Conservation (phyloP, 2,888 invertebrate genomes). For the Dolichopus griseipennis region DNA sequence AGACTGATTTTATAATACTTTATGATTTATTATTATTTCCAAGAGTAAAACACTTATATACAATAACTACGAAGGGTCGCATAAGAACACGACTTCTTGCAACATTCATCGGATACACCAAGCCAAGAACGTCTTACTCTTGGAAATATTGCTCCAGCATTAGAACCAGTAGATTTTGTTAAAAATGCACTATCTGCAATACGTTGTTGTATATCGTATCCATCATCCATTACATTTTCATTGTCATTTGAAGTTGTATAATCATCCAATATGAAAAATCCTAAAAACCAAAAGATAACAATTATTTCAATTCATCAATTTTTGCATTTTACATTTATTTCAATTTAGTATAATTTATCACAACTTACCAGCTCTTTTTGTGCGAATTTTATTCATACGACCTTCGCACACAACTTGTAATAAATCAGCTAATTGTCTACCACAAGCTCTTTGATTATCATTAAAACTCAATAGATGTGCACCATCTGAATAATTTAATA, state of each 20-base stretch:
- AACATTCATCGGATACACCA: constrained; percentile 17
- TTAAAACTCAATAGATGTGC: neutral
- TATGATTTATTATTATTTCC: no score
- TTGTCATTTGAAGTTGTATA: neutral
- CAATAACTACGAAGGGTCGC: constrained; percentile 14
- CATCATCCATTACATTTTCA: neutral
- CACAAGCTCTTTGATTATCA: neutral
- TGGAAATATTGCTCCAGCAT: constrained; percentile 11
- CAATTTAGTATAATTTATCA: no score
- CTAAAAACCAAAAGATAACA: neutral
- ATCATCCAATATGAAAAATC: neutral
- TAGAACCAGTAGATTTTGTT: constrained; percentile 9
- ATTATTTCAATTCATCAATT: no score
- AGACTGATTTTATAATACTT: no score
- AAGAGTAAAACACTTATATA: neutral
- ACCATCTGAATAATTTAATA: neutral
- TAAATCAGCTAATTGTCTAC: neutral
- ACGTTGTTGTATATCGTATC: neutral
- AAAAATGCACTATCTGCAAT: constrained; percentile 9
- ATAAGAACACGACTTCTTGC: constrained; percentile 17
- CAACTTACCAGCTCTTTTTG: neutral
- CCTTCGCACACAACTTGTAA: neutral
- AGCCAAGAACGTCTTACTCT: constrained; percentile 14
- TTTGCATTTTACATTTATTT: no score
- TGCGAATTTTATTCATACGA: neutral